Conservation (phyloP, 2,888 invertebrate species). For the Lasioglossum marginatum region DNA sequence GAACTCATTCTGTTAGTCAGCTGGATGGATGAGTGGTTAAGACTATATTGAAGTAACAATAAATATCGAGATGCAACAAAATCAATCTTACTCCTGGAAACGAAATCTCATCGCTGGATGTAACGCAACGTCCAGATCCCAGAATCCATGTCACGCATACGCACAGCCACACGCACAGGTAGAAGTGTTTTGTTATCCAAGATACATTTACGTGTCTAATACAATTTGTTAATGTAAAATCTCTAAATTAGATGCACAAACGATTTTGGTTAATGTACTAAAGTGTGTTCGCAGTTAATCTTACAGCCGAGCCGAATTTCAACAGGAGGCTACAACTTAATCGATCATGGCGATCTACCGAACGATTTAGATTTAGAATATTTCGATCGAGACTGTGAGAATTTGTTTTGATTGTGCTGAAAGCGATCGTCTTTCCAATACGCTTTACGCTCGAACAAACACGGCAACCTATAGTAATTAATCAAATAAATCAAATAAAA, state of each 20-base stretch:
- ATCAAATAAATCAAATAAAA: conserved; percentile 10
- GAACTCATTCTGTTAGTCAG: conserved; percentile 79
- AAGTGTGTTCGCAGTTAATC: conserved; percentile 32
- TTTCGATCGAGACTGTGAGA: neutral
- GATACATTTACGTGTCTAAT: conserved; percentile 10
- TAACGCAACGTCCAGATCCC: conserved; percentile 12
- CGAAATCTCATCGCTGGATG: conserved; percentile 20
- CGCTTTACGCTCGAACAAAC: neutral
- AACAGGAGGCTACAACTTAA: conserved; percentile 14
- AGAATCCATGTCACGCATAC: conserved; percentile 12
- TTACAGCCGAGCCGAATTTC: conserved; percentile 1
- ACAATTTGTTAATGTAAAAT: conserved; percentile 43
- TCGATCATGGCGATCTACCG: neutral
- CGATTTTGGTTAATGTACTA: conserved; percentile 40
- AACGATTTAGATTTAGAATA: neutral
- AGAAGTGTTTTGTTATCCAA: neutral
- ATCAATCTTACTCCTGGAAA: conserved; percentile 46
- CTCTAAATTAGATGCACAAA: conserved; percentile 25
- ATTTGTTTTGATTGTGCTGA: neutral
- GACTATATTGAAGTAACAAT: conserved; percentile 57
- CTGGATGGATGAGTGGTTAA: conserved; percentile 85
- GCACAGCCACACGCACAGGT: neutral
- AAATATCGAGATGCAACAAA: conserved; percentile 44
- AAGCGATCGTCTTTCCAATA: conserved; percentile 3
- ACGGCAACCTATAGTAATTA: neutral